Evolutionary conservation across 2,797 vertebrate species (phyloP), one percentile per base, ranked within the genome.

Genomic region (Chloroceryle amazona): DNA sequence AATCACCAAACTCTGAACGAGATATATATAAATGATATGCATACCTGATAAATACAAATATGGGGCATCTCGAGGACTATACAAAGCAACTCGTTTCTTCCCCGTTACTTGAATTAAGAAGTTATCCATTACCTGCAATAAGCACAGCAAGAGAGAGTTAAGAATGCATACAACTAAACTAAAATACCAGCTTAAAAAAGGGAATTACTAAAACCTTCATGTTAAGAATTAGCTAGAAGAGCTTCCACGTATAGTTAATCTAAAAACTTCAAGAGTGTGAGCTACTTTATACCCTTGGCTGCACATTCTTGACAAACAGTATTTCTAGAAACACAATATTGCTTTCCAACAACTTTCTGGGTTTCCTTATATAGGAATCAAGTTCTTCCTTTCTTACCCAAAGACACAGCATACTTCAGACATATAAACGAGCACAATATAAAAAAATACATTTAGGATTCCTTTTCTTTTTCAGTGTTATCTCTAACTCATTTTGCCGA

Each of bases 51-150:
- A 98, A 98, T 99, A 99, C 17, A 99, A 98, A 97, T 99, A 98
- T 3, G 99, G 96, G 47, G 99, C 98, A 98, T 99, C 99, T 96
- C 93, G 99, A 92, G 99, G 99, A 96, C 98, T 99, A 95, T 98
- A 99, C 16, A 99, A 96, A 66, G 98, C 97, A 76, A 99, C 98
- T 93, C 98, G 97, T 96, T 99, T 99, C 93, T 55, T 99, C 42
- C 99, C 99, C 0, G 98, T 99, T 95, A 99, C 98, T 98, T 99
- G 99, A 97, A 99, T 99, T 97, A 99, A 98, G 96, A 99, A 98
- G 96, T 99, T 99, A 97, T 99, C 99, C 99, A 99, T 99, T 96
- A 99, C 99, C 99, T 99, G 94, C 35, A 96, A 87, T 55, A 13
- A 90, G 9, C 21, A 26, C 4, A 93, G 46, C 20, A 87, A 76